Evolutionary conservation across 2,113 vertebrate genomes (phyloP).

Genomic region (Cavia porcellus): DNA sequence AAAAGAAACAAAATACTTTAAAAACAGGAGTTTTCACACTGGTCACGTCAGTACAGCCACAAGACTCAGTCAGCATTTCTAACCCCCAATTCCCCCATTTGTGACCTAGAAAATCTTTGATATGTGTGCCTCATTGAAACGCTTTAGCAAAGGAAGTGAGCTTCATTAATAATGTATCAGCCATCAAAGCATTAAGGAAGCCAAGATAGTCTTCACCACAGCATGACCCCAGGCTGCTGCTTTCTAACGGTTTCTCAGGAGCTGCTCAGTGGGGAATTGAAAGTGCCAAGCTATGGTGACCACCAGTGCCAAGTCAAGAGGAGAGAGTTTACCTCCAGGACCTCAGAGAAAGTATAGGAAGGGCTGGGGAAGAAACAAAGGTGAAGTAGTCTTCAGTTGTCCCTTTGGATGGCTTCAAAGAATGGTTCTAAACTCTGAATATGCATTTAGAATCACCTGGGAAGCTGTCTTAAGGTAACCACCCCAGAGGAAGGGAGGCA

Average conservation of each 20-base stretch:
- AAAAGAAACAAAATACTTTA: slow-evolving; percentile 58
- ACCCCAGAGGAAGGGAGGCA: not conserved
- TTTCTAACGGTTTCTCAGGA: not conserved
- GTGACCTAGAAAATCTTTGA: not conserved
- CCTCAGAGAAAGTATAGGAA: not conserved
- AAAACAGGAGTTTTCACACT: slow-evolving; percentile 17
- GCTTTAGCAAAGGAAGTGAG: slow-evolving; percentile 46
- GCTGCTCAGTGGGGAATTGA: not conserved
- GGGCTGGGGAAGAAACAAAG: not conserved
- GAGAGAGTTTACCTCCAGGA: not conserved
- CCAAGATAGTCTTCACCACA: not conserved
- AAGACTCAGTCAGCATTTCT: not conserved
- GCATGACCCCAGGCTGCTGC: not conserved
- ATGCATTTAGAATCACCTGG: not conserved
- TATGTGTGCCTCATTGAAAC: not conserved
- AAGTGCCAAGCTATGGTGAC: not conserved
- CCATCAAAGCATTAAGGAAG: slow-evolving; percentile 1
- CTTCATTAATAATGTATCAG: slow-evolving; percentile 39
- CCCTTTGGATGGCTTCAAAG: not conserved
- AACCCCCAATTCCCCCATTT: not conserved
- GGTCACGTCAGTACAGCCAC: not conserved
- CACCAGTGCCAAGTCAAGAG: not conserved
- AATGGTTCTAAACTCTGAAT: not conserved
- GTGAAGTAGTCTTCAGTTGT: not conserved
- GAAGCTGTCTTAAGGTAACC: not conserved